Evolutionary conservation across 2,888 invertebrate species (phyloP).

Genomic region (Oxycera nigricornis): DNA sequence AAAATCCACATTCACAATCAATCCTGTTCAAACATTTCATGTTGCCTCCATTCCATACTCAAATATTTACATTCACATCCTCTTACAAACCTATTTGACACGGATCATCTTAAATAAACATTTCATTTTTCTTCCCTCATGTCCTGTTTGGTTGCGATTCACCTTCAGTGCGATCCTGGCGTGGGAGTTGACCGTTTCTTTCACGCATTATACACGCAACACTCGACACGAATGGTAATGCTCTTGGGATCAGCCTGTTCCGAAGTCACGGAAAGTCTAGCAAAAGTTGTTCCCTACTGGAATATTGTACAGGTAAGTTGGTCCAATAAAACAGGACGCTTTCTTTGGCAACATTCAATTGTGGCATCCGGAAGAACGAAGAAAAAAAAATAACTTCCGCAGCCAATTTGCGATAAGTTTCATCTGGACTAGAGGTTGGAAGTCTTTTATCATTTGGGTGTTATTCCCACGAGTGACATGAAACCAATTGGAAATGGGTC

Average conservation of each 20-base stretch:
- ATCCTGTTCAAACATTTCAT: slow-evolving; percentile 15
- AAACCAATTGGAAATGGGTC: too few relatives aligned
- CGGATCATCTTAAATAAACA: slow-evolving; percentile 26
- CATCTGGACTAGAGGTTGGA: background rate
- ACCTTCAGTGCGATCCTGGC: slow-evolving; percentile 86
- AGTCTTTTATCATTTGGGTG: background rate
- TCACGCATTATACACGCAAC: slow-evolving; percentile 85
- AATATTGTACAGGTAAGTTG: slow-evolving; percentile 82
- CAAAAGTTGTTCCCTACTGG: slow-evolving; percentile 92
- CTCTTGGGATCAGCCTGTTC: slow-evolving; percentile 89
- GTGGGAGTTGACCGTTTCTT: slow-evolving; percentile 91
- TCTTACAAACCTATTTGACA: slow-evolving; percentile 31
- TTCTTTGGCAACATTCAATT: slow-evolving; percentile 11
- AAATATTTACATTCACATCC: slow-evolving; percentile 25
- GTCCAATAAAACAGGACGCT: background rate
- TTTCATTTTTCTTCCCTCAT: background rate
- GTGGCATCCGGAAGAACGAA: background rate
- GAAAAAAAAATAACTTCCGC: background rate
- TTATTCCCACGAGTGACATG: background rate
- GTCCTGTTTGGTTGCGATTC: background rate
- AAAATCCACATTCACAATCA: background rate
- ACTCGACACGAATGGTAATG: slow-evolving; percentile 77
- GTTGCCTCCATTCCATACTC: background rate
- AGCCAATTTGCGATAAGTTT: slow-evolving; percentile 19
- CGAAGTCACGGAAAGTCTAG: slow-evolving; percentile 89